Conservation (phyloP, 2,113 vertebrate species). For the Geococcyx californianus region DNA sequence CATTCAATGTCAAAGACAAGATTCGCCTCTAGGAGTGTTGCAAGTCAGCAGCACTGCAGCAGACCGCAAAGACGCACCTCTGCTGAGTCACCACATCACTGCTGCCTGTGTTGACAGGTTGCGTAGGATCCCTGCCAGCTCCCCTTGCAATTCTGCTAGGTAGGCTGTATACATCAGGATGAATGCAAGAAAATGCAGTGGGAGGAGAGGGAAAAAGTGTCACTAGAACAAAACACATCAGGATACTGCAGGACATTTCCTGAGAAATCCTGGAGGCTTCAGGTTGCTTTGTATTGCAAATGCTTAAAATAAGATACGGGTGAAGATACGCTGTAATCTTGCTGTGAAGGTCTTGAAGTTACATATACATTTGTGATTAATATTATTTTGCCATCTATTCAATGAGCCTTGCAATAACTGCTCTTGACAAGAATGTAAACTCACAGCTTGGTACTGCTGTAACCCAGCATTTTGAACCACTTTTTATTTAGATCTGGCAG, state of each 20-base stretch:
- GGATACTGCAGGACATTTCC: neutral
- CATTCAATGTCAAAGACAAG: neutral
- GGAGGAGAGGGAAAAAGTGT: neutral
- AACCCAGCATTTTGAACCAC: neutral
- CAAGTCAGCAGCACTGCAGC: neutral
- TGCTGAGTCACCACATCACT: slow-evolving; percentile 60
- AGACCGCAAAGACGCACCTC: neutral
- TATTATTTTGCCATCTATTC: neutral
- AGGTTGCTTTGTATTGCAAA: neutral
- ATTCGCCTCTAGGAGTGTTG: neutral
- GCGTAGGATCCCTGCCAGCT: neutral
- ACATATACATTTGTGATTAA: neutral
- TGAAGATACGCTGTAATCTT: neutral
- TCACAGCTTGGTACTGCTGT: neutral
- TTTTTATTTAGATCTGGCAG: neutral
- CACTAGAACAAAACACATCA: neutral
- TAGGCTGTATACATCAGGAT: neutral
- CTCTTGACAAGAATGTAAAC: neutral
- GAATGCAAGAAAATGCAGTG: neutral
- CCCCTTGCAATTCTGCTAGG: neutral
- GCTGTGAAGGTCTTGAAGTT: neutral
- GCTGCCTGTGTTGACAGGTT: slow-evolving; percentile 8
- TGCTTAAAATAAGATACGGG: neutral
- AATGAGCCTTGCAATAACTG: neutral
- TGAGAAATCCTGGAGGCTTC: neutral